Evolutionary conservation across 2,888 invertebrate genomes (phyloP).

Genomic region (Maniola hyperantus): DNA sequence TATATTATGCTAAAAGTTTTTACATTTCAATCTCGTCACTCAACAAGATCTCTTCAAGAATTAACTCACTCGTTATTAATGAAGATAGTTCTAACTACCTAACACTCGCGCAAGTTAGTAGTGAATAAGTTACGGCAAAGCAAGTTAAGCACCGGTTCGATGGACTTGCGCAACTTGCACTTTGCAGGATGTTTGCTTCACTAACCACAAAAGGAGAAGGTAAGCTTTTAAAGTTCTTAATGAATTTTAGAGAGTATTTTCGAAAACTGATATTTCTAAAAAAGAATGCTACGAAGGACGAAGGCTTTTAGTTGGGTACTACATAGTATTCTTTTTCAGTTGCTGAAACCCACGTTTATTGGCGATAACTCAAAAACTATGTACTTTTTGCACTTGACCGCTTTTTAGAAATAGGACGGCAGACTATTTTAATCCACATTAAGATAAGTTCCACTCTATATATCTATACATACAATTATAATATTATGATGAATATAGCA

Average conservation of each 20-base stretch:
- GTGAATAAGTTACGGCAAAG: constrained; percentile 6
- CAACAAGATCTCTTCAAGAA: background rate
- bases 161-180: constrained; percentile 4
- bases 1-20: background rate
- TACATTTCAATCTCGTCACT: background rate
- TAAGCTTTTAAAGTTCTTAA: constrained; percentile 10
- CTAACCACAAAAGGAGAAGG: constrained; percentile 1
- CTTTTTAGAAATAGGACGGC: too few relatives aligned
- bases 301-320: too few relatives aligned
- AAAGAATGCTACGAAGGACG: too few relatives aligned
- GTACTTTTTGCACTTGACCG: too few relatives aligned
- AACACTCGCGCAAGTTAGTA: constrained; percentile 9
- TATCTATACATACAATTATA: too few relatives aligned
- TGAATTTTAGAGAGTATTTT: constrained; percentile 2
- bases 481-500: too few relatives aligned
- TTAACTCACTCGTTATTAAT: constrained; percentile 36
- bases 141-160: constrained; percentile 10
- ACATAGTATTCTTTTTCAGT: too few relatives aligned
- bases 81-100: constrained; percentile 32
- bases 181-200: constrained; percentile 12
- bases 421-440: too few relatives aligned
- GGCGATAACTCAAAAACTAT: too few relatives aligned
- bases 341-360: too few relatives aligned
- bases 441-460: too few relatives aligned
- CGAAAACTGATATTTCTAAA: too few relatives aligned